Conservation (phyloP, 2,113 vertebrate species). For the Sinocyclocheilus anophthalmus region DNA sequence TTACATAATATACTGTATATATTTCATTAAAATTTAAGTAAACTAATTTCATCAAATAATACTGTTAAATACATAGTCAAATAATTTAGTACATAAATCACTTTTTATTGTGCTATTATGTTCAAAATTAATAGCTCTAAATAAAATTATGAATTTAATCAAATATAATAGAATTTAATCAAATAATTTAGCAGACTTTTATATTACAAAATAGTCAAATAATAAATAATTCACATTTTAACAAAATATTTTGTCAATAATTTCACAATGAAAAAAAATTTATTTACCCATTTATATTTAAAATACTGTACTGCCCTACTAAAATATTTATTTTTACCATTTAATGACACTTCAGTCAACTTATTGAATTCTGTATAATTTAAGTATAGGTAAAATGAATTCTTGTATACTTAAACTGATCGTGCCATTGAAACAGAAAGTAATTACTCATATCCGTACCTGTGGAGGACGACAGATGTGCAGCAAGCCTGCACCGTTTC, state of each 20-base stretch:
- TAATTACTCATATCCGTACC: constrained; percentile 49
- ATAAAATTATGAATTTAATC: not conserved
- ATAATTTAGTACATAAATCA: not conserved
- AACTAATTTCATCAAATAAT: not conserved
- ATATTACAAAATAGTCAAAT: not conserved
- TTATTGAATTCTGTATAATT: not conserved
- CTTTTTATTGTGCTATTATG: not conserved
- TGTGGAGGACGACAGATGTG: not conserved
- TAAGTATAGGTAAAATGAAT: not conserved
- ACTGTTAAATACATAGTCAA: too few species aligned
- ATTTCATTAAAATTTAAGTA: not conserved
- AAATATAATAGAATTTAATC: not conserved
- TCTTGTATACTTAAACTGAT: not conserved
- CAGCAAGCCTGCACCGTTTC: not conserved
- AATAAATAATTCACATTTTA: not conserved
- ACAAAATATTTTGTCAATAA: not conserved
- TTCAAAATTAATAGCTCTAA: not conserved
- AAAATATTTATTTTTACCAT: not conserved
- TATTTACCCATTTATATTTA: not conserved
- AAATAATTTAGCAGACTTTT: not conserved
- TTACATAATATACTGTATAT: too few species aligned
- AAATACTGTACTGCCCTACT: not conserved
- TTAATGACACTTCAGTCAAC: not conserved
- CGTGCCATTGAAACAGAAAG: constrained; percentile 8
- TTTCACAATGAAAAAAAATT: not conserved